Conservation (phyloP, 2,113 vertebrate genomes). For the Anas platyrhynchos region DNA sequence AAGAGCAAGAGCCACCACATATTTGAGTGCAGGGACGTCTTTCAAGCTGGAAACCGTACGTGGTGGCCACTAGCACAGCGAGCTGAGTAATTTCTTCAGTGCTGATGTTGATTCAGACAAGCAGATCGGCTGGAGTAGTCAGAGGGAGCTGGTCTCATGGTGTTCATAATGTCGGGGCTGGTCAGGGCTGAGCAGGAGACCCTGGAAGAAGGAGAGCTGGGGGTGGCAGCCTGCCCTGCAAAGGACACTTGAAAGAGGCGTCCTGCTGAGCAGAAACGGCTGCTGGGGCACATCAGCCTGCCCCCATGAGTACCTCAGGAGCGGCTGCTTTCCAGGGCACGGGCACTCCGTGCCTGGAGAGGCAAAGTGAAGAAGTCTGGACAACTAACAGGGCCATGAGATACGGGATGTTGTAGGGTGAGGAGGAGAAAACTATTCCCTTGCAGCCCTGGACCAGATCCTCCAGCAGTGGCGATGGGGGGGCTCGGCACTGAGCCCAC, state of each 20-base stretch:
- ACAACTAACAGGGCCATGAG: background rate
- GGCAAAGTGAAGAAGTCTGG: background rate
- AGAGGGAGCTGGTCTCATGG: background rate
- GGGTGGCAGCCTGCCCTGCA: background rate
- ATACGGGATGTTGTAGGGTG: background rate
- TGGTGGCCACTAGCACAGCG: background rate
- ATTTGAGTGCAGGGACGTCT: background rate
- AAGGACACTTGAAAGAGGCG: background rate
- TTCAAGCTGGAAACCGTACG: background rate
- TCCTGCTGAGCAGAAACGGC: background rate
- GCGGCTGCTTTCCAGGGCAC: background rate
- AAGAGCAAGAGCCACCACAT: background rate
- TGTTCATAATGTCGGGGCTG: background rate
- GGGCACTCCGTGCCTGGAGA: background rate
- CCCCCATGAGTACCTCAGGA: background rate
- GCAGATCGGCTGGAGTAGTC: background rate
- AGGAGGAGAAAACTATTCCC: background rate
- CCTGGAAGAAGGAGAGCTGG: background rate
- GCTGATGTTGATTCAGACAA: slow-evolving; percentile 18
- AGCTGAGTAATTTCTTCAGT: background rate
- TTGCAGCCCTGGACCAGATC: background rate
- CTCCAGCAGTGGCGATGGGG: accelerated
- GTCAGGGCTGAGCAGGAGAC: background rate
- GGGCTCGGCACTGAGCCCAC: background rate
- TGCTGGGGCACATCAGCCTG: background rate